Evolutionary conservation across 2,797 vertebrate genomes (phyloP).

Genomic region (Pantherophis vulpinus): DNA sequence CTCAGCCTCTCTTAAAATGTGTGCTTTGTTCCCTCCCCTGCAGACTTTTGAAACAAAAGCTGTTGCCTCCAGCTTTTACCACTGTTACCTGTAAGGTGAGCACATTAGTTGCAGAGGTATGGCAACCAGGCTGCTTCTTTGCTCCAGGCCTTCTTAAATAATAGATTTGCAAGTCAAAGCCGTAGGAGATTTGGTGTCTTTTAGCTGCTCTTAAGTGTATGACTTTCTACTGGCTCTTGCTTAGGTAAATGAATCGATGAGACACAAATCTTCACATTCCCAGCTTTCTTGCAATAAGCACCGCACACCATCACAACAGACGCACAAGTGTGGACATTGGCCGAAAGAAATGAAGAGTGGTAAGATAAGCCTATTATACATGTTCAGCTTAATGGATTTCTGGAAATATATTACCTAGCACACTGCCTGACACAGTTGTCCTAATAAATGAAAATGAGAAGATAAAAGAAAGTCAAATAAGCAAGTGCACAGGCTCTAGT

Average conservation of each 20-base stretch:
- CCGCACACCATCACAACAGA: constrained; percentile 56
- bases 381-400: constrained; percentile 42
- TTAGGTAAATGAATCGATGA: constrained; percentile 70
- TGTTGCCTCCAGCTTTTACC: constrained; percentile 56
- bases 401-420: constrained; percentile 36
- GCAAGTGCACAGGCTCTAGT: constrained; percentile 39
- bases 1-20: constrained; percentile 32
- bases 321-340: constrained; percentile 56
- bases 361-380: constrained; percentile 70
- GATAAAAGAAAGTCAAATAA: constrained; percentile 57
- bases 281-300: constrained; percentile 59
- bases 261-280: constrained; percentile 66
- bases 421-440: constrained; percentile 30
- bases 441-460: constrained; percentile 57
- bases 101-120: constrained; percentile 57
- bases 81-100: constrained; percentile 74
- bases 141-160: constrained; percentile 74
- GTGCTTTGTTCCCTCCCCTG: constrained; percentile 51
- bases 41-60: constrained; percentile 70
- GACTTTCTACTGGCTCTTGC: constrained; percentile 69
- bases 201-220: constrained; percentile 67
- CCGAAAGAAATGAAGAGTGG: constrained; percentile 62
- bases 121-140: constrained; percentile 57
- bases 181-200: constrained; percentile 77
- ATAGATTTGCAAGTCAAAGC: constrained; percentile 72